phyloP scores from a whole-genome alignment of 1,140 invertebrate species.

The Stegodyphus mimosarum region DNA sequence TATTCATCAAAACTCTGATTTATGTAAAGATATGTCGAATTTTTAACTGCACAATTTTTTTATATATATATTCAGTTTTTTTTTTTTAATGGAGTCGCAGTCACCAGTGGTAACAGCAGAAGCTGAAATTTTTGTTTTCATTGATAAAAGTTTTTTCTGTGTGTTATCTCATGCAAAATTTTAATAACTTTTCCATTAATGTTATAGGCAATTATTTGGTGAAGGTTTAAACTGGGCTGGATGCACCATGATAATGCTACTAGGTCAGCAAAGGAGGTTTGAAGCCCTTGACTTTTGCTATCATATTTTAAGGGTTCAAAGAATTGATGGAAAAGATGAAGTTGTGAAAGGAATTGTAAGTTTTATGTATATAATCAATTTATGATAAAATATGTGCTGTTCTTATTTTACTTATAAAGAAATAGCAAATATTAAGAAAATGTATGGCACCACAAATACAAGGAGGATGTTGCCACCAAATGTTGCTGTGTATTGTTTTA shows the following conservation, averaged over 20 bases:
- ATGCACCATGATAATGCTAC: slow-evolving; percentile 96
- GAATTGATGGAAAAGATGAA: slow-evolving; percentile 97
- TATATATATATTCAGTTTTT: no score
- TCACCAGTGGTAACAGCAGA: no score
- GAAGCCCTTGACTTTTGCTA: slow-evolving; percentile 99
- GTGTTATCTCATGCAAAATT: background rate
- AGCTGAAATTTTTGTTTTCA: no score
- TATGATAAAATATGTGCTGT: background rate
- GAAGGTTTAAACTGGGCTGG: slow-evolving; percentile 99
- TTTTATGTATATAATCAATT: slow-evolving; percentile 64
- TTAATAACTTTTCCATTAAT: slow-evolving; percentile 9
- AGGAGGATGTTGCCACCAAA: no score
- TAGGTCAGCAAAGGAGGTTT: slow-evolving; percentile 96
- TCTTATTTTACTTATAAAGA: background rate
- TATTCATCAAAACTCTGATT: no score
- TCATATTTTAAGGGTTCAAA: slow-evolving; percentile 95
- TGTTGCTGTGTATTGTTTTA: no score
- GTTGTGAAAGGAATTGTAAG: slow-evolving; percentile 95
- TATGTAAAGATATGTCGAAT: no score
- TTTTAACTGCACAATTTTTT: no score
- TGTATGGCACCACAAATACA: no score
- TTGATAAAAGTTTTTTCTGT: no score
- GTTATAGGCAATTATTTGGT: slow-evolving; percentile 91
- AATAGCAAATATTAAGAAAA: background rate
- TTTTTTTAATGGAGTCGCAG: no score